Conservation (phyloP, 2,113 vertebrate genomes). For the Eolophus roseicapilla region DNA sequence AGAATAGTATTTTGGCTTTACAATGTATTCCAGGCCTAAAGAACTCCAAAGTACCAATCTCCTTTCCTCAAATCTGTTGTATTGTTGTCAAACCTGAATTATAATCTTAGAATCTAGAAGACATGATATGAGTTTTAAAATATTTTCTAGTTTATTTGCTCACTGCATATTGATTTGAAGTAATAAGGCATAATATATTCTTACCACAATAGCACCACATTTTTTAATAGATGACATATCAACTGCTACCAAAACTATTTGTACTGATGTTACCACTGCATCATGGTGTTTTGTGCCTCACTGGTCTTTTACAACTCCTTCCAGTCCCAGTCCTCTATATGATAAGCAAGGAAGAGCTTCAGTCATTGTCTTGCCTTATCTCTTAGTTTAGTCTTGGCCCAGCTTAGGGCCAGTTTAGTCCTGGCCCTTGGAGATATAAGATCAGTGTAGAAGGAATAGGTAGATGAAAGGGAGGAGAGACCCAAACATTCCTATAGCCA, state of each 20-base stretch:
- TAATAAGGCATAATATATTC: neutral
- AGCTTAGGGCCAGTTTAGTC: neutral
- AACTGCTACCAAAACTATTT: neutral
- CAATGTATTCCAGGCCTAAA: neutral
- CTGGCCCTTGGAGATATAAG: neutral
- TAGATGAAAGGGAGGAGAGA: neutral
- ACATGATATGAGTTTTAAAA: neutral
- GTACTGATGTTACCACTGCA: no score
- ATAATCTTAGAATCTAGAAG: neutral
- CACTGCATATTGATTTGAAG: neutral
- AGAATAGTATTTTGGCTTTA: neutral
- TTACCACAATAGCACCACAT: neutral
- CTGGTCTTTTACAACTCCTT: neutral
- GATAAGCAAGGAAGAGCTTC: neutral
- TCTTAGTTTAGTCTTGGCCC: neutral
- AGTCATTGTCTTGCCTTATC: neutral
- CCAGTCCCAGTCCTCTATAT: neutral
- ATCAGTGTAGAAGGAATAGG: neutral
- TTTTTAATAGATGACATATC: neutral
- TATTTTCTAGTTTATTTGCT: neutral
- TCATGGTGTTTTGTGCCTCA: neutral
- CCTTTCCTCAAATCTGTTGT: neutral
- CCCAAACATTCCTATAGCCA: neutral
- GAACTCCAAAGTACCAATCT: neutral
- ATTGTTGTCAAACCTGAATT: neutral